phyloP scores from a whole-genome alignment of 2,797 vertebrate genomes.

The Poliocrania exsul region DNA sequence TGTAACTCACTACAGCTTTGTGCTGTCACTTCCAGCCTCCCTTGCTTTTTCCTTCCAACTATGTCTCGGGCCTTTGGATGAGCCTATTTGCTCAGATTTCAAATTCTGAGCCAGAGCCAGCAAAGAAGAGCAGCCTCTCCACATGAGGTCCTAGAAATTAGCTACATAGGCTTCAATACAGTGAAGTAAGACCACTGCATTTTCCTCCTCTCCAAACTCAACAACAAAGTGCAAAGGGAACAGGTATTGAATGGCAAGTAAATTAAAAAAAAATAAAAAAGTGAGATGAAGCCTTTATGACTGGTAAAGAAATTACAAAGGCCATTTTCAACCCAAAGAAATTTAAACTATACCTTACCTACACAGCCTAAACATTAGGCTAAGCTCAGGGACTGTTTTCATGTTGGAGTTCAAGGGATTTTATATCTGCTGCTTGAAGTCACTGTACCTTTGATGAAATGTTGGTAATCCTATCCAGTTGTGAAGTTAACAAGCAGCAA shows the following conservation, averaged over 20 bases:
- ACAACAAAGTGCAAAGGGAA: neutral
- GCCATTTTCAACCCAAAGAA: neutral
- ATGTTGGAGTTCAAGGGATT: neutral
- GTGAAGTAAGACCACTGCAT: neutral
- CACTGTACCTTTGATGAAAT: neutral
- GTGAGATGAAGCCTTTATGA: neutral
- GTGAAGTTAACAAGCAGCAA: neutral
- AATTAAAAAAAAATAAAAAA: neutral
- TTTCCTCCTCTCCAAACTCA: neutral
- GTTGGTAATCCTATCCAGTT: neutral
- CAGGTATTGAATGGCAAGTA: neutral
- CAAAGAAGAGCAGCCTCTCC: conserved; percentile 5
- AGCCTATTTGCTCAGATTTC: neutral
- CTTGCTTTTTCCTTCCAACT: neutral
- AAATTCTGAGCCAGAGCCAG: conserved; percentile 16
- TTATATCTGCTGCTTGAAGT: neutral
- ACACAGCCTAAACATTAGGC: neutral
- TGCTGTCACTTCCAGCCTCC: neutral
- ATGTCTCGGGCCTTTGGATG: neutral
- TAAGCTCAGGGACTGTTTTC: neutral
- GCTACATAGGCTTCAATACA: neutral
- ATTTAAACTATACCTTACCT: neutral
- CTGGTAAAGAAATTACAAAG: neutral
- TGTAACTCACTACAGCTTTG: neutral
- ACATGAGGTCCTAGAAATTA: conserved; percentile 29